Evolutionary conservation across 2,113 vertebrate species (phyloP), one percentile per base, ranked within the genome.

Genomic region (Cyanoramphus novaezelandiae): DNA sequence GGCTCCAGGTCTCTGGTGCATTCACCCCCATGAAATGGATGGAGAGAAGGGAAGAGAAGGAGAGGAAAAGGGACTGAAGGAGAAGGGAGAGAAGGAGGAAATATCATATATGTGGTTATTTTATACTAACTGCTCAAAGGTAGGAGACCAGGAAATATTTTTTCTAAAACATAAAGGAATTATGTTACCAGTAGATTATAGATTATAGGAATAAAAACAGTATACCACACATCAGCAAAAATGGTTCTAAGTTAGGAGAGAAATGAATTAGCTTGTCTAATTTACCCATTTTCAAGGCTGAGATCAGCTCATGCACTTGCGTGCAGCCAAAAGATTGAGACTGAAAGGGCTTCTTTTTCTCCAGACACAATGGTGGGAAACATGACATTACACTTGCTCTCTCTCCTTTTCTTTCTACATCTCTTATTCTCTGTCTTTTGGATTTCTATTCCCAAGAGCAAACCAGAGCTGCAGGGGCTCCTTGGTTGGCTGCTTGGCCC

Each of bases 1-100:
- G n/a, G 5, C 15, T 68, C 24, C 0, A 0, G 6, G n/a, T 76
- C 28, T 47, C 31, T 39, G 59, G 10, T 5, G 14, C 29, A 12
- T 69, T 64, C 9, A 28, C 5, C 3, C 20, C 57, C 57, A 59
- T 59, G 57, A 59, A 59, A 59, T 23, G 33, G 20, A n/a, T n/a
- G 33, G 33, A n/a, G 55, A n/a, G 55, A n/a, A 59, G 33, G 55
- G 55, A 59, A n/a, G 57, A 59, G 55, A 57, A 57, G 33, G 55
- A 57, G 31, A 57, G 13, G 55, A 33, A 57, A 57, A 33, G 55
- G 20, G 20, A n/a, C 1, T 3, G 33, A n/a, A 59, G 20, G 33
- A n/a, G 57, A n/a, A n/a, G 57, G 57, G 33, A 59, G 33, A 27
- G 49, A 50, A 50, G 49, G 49, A 35, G 20, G 33, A 35, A n/a